These are phyloP conservation scores for Tricholauxania praeusta DNA, from an alignment of 2,888 invertebrate species.

Conservation along the genomic window DNA sequence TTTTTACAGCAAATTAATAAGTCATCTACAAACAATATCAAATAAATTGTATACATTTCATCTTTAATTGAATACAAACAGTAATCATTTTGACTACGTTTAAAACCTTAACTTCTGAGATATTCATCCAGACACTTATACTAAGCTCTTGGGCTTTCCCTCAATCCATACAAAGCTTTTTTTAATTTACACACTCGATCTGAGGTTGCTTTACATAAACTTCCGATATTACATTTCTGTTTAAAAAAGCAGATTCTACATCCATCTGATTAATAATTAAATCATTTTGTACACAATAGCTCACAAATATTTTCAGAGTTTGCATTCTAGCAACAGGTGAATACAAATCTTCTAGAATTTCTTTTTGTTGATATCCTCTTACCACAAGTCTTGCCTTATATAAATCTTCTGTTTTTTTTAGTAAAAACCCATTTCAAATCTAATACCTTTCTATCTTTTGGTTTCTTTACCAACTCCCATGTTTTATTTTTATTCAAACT, in stretches of 20 bases:
- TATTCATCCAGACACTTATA: background rate
- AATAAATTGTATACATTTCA: background rate
- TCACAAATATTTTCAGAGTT: constrained; percentile 55
- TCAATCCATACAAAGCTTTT: constrained; percentile 50
- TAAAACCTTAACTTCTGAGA: constrained; percentile 3
- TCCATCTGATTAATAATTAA: constrained; percentile 41
- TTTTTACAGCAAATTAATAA: constrained; percentile 33
- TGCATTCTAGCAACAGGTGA: constrained; percentile 48
- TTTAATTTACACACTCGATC: constrained; percentile 54
- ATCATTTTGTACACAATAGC: constrained; percentile 48
- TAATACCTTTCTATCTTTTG: too few species aligned
- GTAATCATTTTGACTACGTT: constrained; percentile 22
- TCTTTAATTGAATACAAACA: constrained; percentile 17
- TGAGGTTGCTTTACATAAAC: constrained; percentile 52
- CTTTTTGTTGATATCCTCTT: constrained; percentile 43
- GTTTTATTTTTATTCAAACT: constrained; percentile 54
- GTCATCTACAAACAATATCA: constrained; percentile 34
- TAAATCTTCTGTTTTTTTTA: constrained; percentile 34
- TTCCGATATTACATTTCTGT: constrained; percentile 43
- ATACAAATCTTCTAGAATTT: constrained; percentile 39
- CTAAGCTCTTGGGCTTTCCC: constrained; percentile 29
- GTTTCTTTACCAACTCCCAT: too few species aligned
- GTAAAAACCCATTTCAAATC: too few species aligned
- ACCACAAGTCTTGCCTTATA: constrained; percentile 46
- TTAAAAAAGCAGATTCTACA: constrained; percentile 49